Conservation (phyloP, 1,140 invertebrate genomes). For the Rhynchophorus ferrugineus region DNA sequence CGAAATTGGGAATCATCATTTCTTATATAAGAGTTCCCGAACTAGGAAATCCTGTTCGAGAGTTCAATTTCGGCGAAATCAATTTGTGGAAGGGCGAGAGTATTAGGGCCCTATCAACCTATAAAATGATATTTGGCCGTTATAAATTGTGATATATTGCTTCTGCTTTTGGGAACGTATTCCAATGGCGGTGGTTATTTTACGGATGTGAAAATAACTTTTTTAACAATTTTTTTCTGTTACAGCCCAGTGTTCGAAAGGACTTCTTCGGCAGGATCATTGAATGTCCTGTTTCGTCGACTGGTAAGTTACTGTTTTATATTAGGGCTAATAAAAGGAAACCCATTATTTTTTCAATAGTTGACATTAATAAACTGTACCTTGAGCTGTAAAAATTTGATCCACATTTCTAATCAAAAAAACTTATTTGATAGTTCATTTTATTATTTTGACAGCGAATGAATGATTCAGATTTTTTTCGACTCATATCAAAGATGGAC, state of each 20-base stretch:
- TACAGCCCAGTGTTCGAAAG: constrained; percentile 48
- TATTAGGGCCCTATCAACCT: constrained; percentile 1
- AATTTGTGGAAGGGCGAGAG: constrained; percentile 7
- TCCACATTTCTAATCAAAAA: no score
- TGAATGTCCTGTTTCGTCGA: neutral
- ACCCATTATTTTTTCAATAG: no score
- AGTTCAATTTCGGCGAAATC: constrained; percentile 13
- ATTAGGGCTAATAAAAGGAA: no score
- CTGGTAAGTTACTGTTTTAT: constrained; percentile 16
- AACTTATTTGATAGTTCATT: no score
- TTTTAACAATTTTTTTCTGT: constrained; percentile 40
- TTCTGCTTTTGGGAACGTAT: neutral
- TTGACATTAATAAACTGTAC: no score
- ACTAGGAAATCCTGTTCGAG: constrained; percentile 10
- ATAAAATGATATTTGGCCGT: neutral
- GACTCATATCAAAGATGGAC: no score
- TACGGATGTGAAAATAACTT: constrained; percentile 6
- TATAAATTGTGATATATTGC: neutral
- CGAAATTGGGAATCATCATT: constrained; percentile 9
- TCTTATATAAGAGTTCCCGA: constrained; percentile 11
- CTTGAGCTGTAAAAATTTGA: no score
- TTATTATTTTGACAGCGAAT: no score
- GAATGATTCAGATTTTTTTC: no score
- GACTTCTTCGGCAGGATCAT: constrained; percentile 61
- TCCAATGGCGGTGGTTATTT: neutral